Percentiles rank a stretch among this genome's conserved stretches.
Conservation (phyloP, 2,797 vertebrate species). For the Typhlichthys eigenmanni region DNA sequence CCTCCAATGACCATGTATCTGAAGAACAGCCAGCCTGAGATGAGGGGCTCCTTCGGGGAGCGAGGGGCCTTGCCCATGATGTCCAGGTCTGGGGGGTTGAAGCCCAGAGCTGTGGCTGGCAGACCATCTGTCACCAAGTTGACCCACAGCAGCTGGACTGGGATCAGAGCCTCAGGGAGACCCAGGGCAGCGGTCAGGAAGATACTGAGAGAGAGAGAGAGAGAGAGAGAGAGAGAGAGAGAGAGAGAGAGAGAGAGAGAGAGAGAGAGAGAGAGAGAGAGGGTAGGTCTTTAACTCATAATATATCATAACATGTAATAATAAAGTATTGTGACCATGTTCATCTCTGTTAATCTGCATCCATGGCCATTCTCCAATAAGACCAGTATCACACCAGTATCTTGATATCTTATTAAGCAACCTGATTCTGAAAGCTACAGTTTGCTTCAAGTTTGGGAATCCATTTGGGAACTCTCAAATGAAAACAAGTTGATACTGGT, state of each 20-base stretch:
- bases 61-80: conserved; percentile 93
- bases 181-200: conserved; percentile 93
- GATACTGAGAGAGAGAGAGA: conserved; percentile 68
- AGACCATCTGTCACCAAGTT: conserved; percentile 94
- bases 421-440: too few relatives aligned
- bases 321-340: not conserved
- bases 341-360: too few relatives aligned
- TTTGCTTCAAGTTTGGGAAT: too few relatives aligned
- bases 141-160: conserved; percentile 94
- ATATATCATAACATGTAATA: not conserved
- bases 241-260: not conserved
- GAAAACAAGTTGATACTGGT: too few relatives aligned
- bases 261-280: not conserved
- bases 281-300: too few relatives aligned
- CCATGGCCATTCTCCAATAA: too few relatives aligned
- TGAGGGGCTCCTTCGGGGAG: conserved; percentile 90
- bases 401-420: too few relatives aligned
- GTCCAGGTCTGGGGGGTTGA: conserved; percentile 94
- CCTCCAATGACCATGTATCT: conserved; percentile 94
- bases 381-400: too few relatives aligned
- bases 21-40: conserved; percentile 96
- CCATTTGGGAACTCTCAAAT: too few relatives aligned
- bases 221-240: not conserved
- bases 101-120: conserved; percentile 92
- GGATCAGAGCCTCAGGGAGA: conserved; percentile 92